A percentile compares a stretch with the other conserved stretches of the same genome.
These are phyloP conservation scores for Drosophila subobscura DNA, from an alignment of 1,140 invertebrate genomes.

Conservation along the genomic window DNA sequence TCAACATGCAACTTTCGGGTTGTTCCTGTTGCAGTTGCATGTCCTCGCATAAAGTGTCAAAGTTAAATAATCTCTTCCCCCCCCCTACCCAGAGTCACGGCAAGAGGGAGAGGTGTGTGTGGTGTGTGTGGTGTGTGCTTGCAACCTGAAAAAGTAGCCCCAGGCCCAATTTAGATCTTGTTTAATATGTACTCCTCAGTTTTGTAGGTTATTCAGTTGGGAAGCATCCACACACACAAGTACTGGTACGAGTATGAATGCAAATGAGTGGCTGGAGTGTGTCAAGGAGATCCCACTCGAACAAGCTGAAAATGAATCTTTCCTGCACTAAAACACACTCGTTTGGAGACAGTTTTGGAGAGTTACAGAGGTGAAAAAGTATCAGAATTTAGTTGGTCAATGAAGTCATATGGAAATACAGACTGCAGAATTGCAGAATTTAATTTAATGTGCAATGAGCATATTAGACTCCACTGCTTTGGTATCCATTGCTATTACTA, in stretches of 20 bases:
- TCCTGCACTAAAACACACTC: too few species aligned
- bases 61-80: conserved; percentile 69
- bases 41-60: conserved; percentile 74
- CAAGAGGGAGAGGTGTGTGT: background rate
- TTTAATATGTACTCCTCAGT: conserved; percentile 28
- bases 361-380: too few species aligned
- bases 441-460: too few species aligned
- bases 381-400: too few species aligned
- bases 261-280: background rate
- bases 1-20: conserved; percentile 71
- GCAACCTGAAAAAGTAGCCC: conserved; percentile 19
- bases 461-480: too few species aligned
- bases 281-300: conserved; percentile 8
- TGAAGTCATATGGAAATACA: too few species aligned
- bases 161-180: conserved; percentile 31
- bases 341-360: too few species aligned
- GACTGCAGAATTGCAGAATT: too few species aligned
- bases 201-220: conserved; percentile 30
- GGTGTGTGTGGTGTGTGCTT: background rate
- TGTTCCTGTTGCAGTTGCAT: conserved; percentile 58
- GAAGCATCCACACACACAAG: background rate
- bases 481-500: too few species aligned
- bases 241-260: background rate
- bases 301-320: too few species aligned
- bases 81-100: conserved; percentile 24